Evolutionary conservation across 2,113 vertebrate species (phyloP).

Genomic region (Chinchilla lanigera): DNA sequence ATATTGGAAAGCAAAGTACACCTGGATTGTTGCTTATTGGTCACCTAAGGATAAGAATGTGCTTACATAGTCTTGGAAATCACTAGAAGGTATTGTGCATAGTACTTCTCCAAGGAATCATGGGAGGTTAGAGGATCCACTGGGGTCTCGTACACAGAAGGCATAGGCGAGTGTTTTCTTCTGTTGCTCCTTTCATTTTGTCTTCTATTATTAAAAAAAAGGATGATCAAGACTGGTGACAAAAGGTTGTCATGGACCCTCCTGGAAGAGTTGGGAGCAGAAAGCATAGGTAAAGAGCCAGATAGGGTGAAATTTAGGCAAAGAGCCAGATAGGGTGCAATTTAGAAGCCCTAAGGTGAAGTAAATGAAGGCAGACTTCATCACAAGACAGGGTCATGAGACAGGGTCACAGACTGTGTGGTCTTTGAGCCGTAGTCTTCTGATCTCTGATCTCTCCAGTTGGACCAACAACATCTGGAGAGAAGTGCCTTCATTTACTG

Average conservation of each 20-base stretch:
- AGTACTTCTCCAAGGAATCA: neutral
- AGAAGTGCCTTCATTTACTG: neutral
- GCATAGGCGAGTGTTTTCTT: neutral
- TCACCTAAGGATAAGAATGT: neutral
- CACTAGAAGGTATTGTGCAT: neutral
- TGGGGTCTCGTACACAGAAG: neutral
- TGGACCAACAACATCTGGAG: neutral
- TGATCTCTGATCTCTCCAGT: neutral
- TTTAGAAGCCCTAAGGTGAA: neutral
- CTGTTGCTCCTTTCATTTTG: neutral
- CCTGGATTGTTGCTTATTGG: neutral
- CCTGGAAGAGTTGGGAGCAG: neutral
- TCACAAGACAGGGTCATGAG: neutral
- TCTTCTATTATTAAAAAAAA: neutral
- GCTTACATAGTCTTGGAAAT: neutral
- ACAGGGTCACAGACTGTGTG: neutral
- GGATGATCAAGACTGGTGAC: no score
- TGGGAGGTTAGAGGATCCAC: neutral
- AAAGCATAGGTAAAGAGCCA: neutral
- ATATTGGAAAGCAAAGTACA: neutral
- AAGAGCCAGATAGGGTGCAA: neutral
- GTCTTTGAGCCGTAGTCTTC: neutral
- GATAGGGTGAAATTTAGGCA: neutral
- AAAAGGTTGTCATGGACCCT: accelerated
- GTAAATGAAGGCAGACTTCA: neutral